Base-by-base conservation (phyloP, 2,113 vertebrate species). In the Syngnathus scovelli region DNA sequence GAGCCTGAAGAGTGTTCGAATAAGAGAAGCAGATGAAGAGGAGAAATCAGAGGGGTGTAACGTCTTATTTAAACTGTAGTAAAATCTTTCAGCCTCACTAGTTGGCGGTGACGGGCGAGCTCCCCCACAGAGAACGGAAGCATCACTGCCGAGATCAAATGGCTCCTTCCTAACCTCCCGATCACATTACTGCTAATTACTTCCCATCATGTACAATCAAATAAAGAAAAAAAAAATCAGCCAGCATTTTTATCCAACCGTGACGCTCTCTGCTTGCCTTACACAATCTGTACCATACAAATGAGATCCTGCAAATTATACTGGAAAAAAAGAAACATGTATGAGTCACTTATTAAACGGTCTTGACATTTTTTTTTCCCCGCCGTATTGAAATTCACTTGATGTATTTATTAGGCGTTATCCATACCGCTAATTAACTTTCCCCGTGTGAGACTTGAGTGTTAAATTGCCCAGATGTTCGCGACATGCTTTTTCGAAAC, bases 381-480 rank as follows among this genome's bases (percentile, higher is more conserved):
- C 67, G 4, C 13, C 66, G 74, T 80, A 70, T 81, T 37, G 0
- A 81, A 70, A 87, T 78, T 44, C 67, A 76, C 75, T 80, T 63
- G 67, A 67, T 74, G 71, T 74, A 78, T 83, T 89, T 84, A 85
- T 84, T 80, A 85, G 72, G 70, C 49, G 77, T 75, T 76, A 87
- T 84, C 76, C 80, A 84, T 81, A 82, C 69, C 82, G 77, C 77
- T 84, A 87, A 89, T 87, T 86, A 86, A 84, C 84, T 79, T 78
- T 73, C 74, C 69, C 80, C 70, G 68, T 71, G 68, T 41, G 65
- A 78, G 71, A 68, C 76, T 33, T 80, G 80, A 77, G 39, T 76
- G 77, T 81, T 70, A 82, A 82, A 86, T 78, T 85, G 85, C 81
- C 70, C 87, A 86, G 86, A 87, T 89, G 87, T 87, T 86, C 68